Conservation (phyloP, 2,888 invertebrate genomes). For the Agrotis segetum region DNA sequence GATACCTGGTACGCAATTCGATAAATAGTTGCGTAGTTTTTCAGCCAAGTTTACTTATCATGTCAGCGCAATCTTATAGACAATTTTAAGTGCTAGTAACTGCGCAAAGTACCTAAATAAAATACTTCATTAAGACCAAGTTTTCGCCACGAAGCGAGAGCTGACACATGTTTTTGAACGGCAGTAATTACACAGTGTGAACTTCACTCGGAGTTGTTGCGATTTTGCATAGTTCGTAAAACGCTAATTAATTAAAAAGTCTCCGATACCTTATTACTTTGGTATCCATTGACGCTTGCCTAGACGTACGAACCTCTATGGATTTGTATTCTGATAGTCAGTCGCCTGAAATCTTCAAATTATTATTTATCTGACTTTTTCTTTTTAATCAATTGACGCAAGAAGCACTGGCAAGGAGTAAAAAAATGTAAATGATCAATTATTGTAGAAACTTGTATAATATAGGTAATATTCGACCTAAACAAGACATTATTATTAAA, state of each 20-base stretch:
- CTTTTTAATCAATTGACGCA: too few species aligned
- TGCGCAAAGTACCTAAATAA: not conserved
- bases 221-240: too few species aligned
- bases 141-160: not conserved
- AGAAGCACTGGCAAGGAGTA: too few species aligned
- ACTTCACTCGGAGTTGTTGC: not conserved
- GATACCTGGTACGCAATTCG: not conserved
- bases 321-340: too few species aligned
- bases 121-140: not conserved
- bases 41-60: not conserved
- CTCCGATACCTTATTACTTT: too few species aligned
- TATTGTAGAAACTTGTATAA: not conserved
- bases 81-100: not conserved
- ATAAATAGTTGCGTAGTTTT: not conserved
- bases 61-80: not conserved
- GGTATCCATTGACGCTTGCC: too few species aligned
- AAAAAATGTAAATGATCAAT: too few species aligned
- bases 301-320: too few species aligned
- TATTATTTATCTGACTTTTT: too few species aligned
- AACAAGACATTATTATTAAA: not conserved
- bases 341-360: too few species aligned
- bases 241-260: too few species aligned
- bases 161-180: not conserved
- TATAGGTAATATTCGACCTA: too few species aligned
- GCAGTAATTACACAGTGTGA: not conserved